phyloP scores from a whole-genome alignment of 1,140 invertebrate genomes.

The Drosophila willistoni region DNA sequence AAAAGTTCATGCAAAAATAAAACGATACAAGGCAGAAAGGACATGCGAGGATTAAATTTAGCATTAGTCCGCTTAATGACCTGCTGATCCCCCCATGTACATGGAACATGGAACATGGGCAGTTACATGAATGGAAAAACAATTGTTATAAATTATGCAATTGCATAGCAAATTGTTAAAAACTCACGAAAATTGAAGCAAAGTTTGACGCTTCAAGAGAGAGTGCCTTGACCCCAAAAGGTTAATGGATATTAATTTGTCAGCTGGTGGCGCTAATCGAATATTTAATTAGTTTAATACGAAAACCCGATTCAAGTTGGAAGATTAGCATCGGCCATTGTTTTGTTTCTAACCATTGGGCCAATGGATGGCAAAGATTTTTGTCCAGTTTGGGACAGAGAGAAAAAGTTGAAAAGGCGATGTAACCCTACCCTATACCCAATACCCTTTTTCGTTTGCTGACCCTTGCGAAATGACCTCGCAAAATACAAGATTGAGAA shows the following conservation, averaged over 20 bases:
- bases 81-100: background rate
- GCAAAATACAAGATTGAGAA: conserved; percentile 72
- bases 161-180: conserved; percentile 4
- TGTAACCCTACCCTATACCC: background rate
- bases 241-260: conserved; percentile 63
- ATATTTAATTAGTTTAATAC: conserved; percentile 78
- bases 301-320: conserved; percentile 53
- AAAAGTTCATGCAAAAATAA: conserved; percentile 62
- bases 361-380: conserved; percentile 37
- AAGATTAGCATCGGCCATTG: conserved; percentile 51
- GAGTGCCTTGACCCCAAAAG: background rate
- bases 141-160: conserved; percentile 7
- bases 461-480: conserved; percentile 50
- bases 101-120: background rate
- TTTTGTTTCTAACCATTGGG: conserved; percentile 31
- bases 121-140: conserved; percentile 6
- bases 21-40: conserved; percentile 32
- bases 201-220: background rate
- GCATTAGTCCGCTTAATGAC: conserved; percentile 19
- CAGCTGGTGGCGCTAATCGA: conserved; percentile 59
- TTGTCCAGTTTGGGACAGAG: conserved; percentile 40
- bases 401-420: conserved; percentile 38
- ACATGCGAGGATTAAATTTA: conserved; percentile 25
- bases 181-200: background rate
- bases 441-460: background rate